A percentile compares a stretch with the other conserved stretches of the same genome.
These are phyloP conservation scores for Trematocara variabile DNA, from an alignment of 2,113 vertebrate species.

Conservation along the genomic window DNA sequence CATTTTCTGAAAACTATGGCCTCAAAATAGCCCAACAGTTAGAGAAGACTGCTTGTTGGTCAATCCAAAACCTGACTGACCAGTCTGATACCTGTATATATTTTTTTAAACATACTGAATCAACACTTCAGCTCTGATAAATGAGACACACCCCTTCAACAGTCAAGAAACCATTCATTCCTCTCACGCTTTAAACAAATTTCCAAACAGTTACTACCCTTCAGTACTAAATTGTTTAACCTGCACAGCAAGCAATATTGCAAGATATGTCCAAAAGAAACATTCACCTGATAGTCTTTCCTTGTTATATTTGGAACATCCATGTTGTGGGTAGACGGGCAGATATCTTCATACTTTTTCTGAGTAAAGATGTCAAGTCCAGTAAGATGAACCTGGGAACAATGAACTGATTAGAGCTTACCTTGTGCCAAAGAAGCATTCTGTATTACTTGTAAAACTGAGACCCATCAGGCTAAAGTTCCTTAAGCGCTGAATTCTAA, in stretches of 20 bases:
- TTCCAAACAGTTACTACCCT: background rate
- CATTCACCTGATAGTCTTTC: conserved; percentile 84
- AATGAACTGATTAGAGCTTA: background rate
- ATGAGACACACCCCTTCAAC: background rate
- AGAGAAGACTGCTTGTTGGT: background rate
- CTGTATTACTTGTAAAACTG: background rate
- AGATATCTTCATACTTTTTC: conserved; percentile 93
- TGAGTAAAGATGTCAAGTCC: conserved; percentile 91
- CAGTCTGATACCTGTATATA: background rate
- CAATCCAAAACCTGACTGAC: background rate
- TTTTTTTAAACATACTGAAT: background rate
- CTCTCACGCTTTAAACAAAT: background rate
- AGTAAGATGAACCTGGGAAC: conserved; percentile 84
- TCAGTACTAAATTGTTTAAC: background rate
- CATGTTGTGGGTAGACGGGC: conserved; percentile 96
- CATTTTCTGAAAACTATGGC: background rate
- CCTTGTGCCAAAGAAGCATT: background rate
- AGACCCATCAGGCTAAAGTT: background rate
- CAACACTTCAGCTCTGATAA: background rate
- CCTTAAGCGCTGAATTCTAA: background rate
- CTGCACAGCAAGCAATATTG: background rate
- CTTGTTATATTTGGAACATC: conserved; percentile 89
- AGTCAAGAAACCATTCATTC: background rate
- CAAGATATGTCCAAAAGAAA: background rate
- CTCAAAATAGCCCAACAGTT: background rate